Evolutionary conservation across 2,888 invertebrate genomes (phyloP).

Genomic region (Spisula solida): DNA sequence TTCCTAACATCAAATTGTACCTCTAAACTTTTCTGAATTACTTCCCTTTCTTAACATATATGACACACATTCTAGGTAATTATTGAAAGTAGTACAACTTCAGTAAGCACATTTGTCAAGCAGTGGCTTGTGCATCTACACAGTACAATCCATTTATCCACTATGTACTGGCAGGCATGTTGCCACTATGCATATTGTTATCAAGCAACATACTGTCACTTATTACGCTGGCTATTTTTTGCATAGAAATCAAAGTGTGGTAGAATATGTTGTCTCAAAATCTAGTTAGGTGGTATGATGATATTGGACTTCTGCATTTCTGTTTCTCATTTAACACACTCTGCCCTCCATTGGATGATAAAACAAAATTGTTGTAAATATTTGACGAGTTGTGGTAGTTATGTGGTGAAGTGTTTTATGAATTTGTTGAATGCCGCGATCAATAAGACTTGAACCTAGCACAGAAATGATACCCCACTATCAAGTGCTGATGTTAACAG

Average conservation of each 20-base stretch:
- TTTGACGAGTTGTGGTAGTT: neutral
- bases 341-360: neutral
- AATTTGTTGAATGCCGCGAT: no score
- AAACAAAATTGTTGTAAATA: neutral
- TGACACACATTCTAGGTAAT: neutral
- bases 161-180: no score
- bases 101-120: neutral
- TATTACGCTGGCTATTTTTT: neutral
- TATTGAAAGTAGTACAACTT: neutral
- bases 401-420: neutral
- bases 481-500: neutral
- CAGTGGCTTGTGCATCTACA: neutral
- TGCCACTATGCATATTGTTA: neutral
- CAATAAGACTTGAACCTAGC: neutral
- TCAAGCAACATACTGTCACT: neutral
- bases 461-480: neutral
- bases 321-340: neutral
- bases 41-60: neutral
- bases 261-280: constrained; percentile 16
- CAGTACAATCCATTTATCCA: no score
- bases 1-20: neutral
- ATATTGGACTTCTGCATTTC: constrained; percentile 17
- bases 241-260: constrained; percentile 19
- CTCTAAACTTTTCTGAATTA: neutral
- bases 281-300: constrained; percentile 7